Percentiles rank a stretch among this genome's conserved stretches.
These are phyloP conservation scores for Epicauta chinensis DNA, from an alignment of 1,140 invertebrate genomes.

Conservation along the genomic window DNA sequence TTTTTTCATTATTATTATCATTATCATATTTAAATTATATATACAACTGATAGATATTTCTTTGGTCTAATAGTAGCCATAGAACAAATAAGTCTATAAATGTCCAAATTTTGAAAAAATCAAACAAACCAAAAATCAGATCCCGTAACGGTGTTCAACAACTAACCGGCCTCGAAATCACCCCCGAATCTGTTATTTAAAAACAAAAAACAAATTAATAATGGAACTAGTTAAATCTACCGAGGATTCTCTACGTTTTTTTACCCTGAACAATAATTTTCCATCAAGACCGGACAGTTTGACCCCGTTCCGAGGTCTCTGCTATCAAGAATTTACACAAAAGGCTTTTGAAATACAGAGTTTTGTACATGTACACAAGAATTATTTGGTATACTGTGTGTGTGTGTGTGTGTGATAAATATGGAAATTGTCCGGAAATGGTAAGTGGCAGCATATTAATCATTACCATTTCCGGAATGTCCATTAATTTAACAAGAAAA, in stretches of 20 bases:
- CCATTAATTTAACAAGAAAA: background rate
- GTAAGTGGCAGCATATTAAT: background rate
- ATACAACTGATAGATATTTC: conserved; percentile 40
- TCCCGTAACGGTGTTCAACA: background rate
- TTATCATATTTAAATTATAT: conserved; percentile 25
- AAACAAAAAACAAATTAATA: no score
- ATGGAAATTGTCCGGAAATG: conserved; percentile 11
- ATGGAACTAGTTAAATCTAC: no score
- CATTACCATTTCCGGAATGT: background rate
- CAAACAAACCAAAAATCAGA: no score
- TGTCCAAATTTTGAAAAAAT: conserved; percentile 7
- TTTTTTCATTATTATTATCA: conserved; percentile 29
- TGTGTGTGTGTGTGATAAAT: conserved; percentile 19
- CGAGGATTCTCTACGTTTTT: no score
- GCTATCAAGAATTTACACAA: background rate
- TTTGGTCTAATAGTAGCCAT: conserved; percentile 41
- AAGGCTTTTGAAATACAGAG: background rate
- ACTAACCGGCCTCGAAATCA: conserved; percentile 6
- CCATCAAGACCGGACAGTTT: no score
- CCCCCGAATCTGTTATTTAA: conserved; percentile 15
- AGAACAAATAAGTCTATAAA: conserved; percentile 23
- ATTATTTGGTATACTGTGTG: conserved; percentile 26
- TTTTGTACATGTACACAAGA: conserved; percentile 1
- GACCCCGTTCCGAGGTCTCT: no score
- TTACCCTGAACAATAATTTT: no score